phyloP scores from a whole-genome alignment of 2,888 invertebrate genomes.

The Gryllus longicercus region DNA sequence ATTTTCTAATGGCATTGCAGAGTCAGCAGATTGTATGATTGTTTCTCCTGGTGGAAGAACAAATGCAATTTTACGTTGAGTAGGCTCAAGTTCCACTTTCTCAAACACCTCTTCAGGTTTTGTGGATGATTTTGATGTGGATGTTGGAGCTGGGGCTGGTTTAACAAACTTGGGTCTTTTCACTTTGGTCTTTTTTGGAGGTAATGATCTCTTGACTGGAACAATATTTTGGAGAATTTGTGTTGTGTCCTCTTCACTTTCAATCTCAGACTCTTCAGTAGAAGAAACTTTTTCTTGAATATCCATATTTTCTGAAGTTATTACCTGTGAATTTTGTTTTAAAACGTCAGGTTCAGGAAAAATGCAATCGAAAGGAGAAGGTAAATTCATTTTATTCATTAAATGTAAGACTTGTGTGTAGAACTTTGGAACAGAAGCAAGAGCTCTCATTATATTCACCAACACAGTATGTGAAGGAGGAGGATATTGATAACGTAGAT shows the following conservation, averaged over 20 bases:
- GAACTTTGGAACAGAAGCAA: conserved; percentile 74
- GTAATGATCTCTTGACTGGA: conserved; percentile 49
- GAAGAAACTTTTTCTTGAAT: conserved; percentile 30
- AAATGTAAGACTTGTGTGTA: conserved; percentile 79
- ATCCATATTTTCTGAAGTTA: conserved; percentile 34
- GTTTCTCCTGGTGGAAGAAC: conserved; percentile 46
- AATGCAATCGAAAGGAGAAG: conserved; percentile 67
- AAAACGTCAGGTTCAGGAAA: conserved; percentile 37
- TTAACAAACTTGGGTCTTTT: conserved; percentile 58
- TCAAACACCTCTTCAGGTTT: conserved; percentile 58
- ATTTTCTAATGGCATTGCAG: not conserved
- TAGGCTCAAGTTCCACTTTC: conserved; percentile 47
- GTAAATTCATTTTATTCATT: conserved; percentile 92
- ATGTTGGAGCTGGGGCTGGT: conserved; percentile 39
- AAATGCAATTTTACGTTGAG: conserved; percentile 54
- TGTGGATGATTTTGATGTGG: conserved; percentile 40
- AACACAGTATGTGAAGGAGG: conserved; percentile 68
- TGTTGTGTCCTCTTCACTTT: conserved; percentile 56
- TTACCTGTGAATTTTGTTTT: conserved; percentile 40
- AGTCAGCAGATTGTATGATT: conserved; percentile 30
- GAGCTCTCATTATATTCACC: conserved; percentile 71
- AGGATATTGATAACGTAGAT: conserved; percentile 78
- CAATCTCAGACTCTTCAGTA: conserved; percentile 61
- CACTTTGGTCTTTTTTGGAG: conserved; percentile 50
- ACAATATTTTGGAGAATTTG: conserved; percentile 43